phyloP scores from a whole-genome alignment of 2,797 vertebrate genomes.

The Antrozous pallidus region DNA sequence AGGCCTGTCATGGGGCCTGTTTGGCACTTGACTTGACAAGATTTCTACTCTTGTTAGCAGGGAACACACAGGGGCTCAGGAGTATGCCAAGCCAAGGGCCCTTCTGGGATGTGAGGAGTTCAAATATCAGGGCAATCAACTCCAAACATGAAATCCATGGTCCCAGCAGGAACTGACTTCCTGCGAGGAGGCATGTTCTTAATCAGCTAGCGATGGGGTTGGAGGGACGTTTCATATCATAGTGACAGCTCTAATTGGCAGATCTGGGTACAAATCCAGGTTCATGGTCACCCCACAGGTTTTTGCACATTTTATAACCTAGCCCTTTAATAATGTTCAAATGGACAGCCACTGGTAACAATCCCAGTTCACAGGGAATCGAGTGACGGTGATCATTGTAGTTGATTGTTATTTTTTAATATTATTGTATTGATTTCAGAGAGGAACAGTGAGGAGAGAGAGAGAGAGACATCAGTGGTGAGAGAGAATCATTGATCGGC shows the following conservation, averaged over 20 bases:
- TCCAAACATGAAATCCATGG: fast-evolving
- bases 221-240: background rate
- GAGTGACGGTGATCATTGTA: background rate
- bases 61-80: background rate
- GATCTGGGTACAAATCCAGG: background rate
- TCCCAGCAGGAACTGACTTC: background rate
- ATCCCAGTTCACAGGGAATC: background rate
- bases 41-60: background rate
- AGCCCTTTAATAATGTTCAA: background rate
- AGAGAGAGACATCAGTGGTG: no score
- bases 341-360: background rate
- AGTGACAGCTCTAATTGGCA: background rate
- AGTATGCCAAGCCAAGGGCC: background rate
- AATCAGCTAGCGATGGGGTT: background rate
- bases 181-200: background rate
- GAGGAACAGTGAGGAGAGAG: no score
- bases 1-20: background rate
- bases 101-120: background rate
- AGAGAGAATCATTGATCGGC: no score
- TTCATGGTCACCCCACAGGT: fast-evolving
- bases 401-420: background rate
- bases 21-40: background rate
- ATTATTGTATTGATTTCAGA: no score
- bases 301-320: background rate
- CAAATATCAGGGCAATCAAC: background rate